phyloP scores from a whole-genome alignment of 1,140 invertebrate genomes.

The Drosophila teissieri region DNA sequence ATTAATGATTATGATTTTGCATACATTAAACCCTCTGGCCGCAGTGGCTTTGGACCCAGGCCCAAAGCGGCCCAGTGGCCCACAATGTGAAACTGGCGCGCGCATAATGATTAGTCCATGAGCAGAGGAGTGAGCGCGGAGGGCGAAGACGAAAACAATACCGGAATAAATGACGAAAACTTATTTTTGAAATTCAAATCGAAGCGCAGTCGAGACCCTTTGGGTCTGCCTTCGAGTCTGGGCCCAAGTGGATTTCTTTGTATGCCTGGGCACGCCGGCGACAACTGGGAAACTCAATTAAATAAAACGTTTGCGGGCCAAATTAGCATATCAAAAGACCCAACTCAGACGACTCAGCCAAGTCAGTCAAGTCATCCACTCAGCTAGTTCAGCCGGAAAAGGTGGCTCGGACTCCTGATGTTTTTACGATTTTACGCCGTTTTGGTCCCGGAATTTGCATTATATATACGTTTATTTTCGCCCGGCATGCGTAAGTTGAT shows the following conservation, averaged over 20 bases:
- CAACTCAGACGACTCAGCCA: constrained; percentile 51
- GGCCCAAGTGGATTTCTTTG: constrained; percentile 53
- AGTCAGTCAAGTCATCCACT: constrained; percentile 59
- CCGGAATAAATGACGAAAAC: constrained; percentile 50
- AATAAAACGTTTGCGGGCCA: constrained; percentile 76
- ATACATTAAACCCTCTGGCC: constrained; percentile 55
- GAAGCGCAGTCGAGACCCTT: constrained; percentile 42
- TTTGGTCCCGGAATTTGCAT: constrained; percentile 59
- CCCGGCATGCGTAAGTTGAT: constrained; percentile 72
- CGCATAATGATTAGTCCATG: constrained; percentile 59
- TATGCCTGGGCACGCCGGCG: constrained; percentile 56
- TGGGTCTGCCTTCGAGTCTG: constrained; percentile 25
- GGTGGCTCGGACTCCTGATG: constrained; percentile 55
- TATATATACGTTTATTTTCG: constrained; percentile 68
- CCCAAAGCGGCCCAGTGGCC: constrained; percentile 17
- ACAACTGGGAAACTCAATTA: constrained; percentile 73
- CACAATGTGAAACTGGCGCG: constrained; percentile 47
- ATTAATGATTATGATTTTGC: constrained; percentile 76
- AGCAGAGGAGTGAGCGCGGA: constrained; percentile 10
- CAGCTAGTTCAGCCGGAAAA: constrained; percentile 38
- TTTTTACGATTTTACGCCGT: constrained; percentile 43
- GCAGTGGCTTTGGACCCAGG: constrained; percentile 14
- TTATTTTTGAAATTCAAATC: constrained; percentile 69
- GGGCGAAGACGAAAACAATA: constrained; percentile 28
- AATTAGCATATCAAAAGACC: constrained; percentile 78